Evolutionary conservation across 2,888 invertebrate species (phyloP), one percentile per base, ranked within the genome.

Genomic region (Biston stratarius): DNA sequence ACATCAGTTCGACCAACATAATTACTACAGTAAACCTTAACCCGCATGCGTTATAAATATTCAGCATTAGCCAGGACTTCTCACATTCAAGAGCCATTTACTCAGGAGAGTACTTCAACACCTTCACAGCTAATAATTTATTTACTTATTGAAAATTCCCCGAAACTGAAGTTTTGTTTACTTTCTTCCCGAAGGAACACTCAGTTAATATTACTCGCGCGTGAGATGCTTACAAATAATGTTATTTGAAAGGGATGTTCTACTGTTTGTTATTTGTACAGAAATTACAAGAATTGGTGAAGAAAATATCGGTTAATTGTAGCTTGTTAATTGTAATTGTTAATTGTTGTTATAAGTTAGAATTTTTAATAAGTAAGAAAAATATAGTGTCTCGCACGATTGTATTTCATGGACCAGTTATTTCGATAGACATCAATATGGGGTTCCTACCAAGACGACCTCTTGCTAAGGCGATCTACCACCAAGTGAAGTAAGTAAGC

Each of bases 151-250:
- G 60, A 60, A 60, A 51, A 60, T 60, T 60, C 48, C 15, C 45
- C 58, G 58, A 58, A 58, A 55, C 47, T 48, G 45, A 58, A 58
- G 58, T 58, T 58, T 58, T 58, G 58, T 58, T 58, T 58, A 48
- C 58, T 15, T 58, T 36, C 15, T 36, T 47, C 45, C 47, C 48
- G 15, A 6, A 14, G 58, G 58, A 58, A 38, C 33, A 15, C 47
- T 48, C 58, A 44, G 65, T 40, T 60, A 61, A 44, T 58, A 60
- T 51, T 44, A 52, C 44, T 10, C 51, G 44, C 44, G 51, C 60
- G 60, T 60, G 60, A 53, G 61, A 55, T n/a, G 61, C 47, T 53
- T 62, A 48, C 53, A 40, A 62, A 62, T 62, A 53, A 38, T 38
- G 45, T 24, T 62, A 6, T 40, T 61, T 62, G 61, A 47, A 61